Evolutionary conservation across 2,113 vertebrate species (phyloP).

Genomic region (Corythaeola cristata): DNA sequence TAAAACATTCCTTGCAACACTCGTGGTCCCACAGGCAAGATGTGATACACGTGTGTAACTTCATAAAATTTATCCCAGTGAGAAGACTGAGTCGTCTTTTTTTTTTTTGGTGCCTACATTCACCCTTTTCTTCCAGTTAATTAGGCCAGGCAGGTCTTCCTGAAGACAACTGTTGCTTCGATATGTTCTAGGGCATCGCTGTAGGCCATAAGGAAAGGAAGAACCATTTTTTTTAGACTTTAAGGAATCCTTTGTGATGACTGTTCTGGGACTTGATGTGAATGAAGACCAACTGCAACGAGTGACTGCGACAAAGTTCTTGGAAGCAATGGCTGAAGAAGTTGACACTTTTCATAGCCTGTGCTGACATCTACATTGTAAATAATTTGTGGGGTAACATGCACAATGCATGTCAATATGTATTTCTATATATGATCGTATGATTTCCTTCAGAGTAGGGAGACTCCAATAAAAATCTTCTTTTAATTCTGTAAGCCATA

Average conservation of each 20-base stretch:
- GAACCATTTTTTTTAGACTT: background rate
- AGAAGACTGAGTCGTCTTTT: background rate
- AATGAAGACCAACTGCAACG: background rate
- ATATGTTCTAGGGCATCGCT: background rate
- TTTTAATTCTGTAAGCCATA: background rate
- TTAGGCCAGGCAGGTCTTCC: background rate
- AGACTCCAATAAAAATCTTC: background rate
- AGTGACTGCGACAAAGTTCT: background rate
- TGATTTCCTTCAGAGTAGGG: background rate
- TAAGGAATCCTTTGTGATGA: background rate
- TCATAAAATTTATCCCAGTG: background rate
- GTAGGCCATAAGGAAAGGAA: background rate
- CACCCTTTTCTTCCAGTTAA: background rate
- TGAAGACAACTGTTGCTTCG: background rate
- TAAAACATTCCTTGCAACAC: background rate
- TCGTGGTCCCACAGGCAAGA: background rate
- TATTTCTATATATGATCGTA: background rate
- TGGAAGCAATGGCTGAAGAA: background rate
- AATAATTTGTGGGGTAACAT: background rate
- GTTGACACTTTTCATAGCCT: background rate
- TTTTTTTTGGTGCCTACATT: background rate
- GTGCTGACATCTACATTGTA: background rate
- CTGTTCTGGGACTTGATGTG: background rate
- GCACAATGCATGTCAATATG: accelerated
- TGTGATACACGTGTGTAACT: background rate